These are phyloP conservation scores for Caenorhabditis japonica DNA, from an alignment of 2,888 invertebrate genomes.

Conservation along the genomic window DNA sequence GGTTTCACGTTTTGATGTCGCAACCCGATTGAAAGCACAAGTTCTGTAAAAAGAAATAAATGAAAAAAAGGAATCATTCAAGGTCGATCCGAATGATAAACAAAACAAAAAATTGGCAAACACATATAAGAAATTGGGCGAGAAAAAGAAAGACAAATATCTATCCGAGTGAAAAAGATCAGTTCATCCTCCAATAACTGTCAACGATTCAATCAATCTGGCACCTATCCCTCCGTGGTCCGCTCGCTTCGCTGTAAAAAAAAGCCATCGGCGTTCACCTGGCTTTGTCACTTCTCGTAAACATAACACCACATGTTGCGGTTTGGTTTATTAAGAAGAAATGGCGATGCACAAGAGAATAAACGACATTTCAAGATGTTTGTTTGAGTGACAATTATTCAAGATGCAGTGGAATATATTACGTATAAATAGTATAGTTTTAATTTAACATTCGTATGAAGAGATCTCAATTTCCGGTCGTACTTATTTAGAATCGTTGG, in stretches of 20 bases:
- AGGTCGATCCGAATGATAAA: conserved; percentile 4
- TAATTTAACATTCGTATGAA: neutral
- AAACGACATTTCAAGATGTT: too few species aligned
- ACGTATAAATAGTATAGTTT: neutral
- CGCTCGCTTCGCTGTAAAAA: neutral
- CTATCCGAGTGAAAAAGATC: too few species aligned
- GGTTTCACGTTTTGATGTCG: too few species aligned
- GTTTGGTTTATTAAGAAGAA: neutral
- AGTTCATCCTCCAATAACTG: conserved; percentile 3
- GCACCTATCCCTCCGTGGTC: conserved; percentile 4
- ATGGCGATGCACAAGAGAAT: too few species aligned
- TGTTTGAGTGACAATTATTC: neutral
- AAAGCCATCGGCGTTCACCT: conserved; percentile 2
- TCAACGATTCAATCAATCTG: conserved; percentile 28
- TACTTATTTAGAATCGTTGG: conserved; percentile 23
- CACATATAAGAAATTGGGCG: neutral
- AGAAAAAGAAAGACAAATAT: conserved; percentile 14
- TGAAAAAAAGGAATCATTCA: conserved; percentile 5
- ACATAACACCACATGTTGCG: conserved; percentile 2
- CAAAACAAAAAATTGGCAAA: conserved; percentile 1
- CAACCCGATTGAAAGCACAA: too few species aligned
- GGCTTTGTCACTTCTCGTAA: neutral
- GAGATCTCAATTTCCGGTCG: neutral
- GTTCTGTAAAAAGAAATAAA: neutral
- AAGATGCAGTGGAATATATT: neutral